Conservation (phyloP, 2,797 vertebrate species). For the Pangasius krempfi region DNA sequence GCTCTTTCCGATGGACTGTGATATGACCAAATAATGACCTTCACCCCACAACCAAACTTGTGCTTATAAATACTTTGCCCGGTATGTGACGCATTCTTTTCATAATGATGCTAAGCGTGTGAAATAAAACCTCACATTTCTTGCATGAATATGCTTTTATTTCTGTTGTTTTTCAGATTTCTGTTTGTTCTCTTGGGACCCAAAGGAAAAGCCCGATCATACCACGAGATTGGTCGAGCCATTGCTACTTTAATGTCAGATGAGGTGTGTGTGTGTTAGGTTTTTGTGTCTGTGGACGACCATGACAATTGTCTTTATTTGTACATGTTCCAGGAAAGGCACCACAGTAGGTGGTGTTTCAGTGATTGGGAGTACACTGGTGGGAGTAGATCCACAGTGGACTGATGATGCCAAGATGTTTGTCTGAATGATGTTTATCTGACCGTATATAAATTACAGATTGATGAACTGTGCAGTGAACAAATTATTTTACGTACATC, state of each 20-base stretch:
- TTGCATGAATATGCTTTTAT: not conserved
- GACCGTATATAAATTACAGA: not conserved
- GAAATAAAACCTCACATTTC: not conserved
- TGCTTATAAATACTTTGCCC: not conserved
- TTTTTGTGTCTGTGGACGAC: not conserved
- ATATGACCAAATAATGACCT: constrained; percentile 3
- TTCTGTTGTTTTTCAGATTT: constrained; percentile 75
- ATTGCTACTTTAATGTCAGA: constrained; percentile 98
- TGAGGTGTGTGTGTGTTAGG: constrained; percentile 74
- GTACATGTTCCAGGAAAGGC: not conserved
- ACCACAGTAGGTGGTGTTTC: not conserved
- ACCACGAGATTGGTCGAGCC: constrained; percentile 94
- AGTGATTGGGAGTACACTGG: not conserved
- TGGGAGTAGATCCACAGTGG: not conserved
- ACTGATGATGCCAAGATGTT: not conserved
- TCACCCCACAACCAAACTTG: not conserved
- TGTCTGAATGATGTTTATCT: not conserved
- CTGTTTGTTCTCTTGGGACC: constrained; percentile 95
- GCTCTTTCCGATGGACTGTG: not conserved
- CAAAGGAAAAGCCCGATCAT: constrained; percentile 97
- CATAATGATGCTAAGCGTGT: no score
- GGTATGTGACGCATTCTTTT: not conserved
- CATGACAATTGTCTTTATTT: not conserved
- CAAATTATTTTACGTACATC: not conserved
- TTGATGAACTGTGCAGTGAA: not conserved